Evolutionary conservation across 2,113 vertebrate genomes (phyloP).

Genomic region (Triplophysa tibetana): DNA sequence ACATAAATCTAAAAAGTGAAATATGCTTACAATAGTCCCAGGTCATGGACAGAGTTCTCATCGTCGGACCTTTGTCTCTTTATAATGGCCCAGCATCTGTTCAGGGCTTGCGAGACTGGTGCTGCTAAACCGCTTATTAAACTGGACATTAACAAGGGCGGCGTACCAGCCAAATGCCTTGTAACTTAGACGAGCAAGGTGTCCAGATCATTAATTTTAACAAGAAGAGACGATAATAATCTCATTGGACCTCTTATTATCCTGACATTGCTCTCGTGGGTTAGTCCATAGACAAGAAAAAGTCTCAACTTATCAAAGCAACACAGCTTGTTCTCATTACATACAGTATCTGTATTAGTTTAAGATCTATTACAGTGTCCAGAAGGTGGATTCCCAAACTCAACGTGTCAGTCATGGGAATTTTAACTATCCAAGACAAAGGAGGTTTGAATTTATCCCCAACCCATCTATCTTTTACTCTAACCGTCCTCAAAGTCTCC

Average conservation of each 20-base stretch:
- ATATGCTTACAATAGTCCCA: background rate
- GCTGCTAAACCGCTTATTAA: conserved; percentile 57
- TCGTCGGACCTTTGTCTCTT: conserved; percentile 14
- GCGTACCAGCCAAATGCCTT: conserved; percentile 58
- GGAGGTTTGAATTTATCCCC: conserved; percentile 65
- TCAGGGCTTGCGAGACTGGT: conserved; percentile 26
- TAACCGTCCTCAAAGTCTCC: conserved; percentile 57
- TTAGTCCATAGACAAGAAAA: conserved; percentile 12
- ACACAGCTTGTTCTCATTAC: conserved; percentile 56
- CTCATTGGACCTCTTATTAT: conserved; percentile 56
- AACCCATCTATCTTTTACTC: conserved; percentile 76
- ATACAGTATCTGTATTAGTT: conserved; percentile 51
- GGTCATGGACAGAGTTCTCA: background rate
- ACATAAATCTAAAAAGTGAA: background rate
- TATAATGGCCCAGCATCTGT: conserved; percentile 39
- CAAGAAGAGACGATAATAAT: conserved; percentile 56
- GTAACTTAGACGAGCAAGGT: conserved; percentile 61
- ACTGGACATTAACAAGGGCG: conserved; percentile 67
- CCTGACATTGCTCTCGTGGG: conserved; percentile 24
- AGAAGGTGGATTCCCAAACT: conserved; percentile 43
- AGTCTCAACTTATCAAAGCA: conserved; percentile 40
- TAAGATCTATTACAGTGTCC: conserved; percentile 51
- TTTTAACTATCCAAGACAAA: conserved; percentile 76
- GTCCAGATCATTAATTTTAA: conserved; percentile 71
- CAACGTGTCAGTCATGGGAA: conserved; percentile 54